Evolutionary conservation across 1,140 invertebrate genomes (phyloP).

Genomic region (Drosophila paulistorum): DNA sequence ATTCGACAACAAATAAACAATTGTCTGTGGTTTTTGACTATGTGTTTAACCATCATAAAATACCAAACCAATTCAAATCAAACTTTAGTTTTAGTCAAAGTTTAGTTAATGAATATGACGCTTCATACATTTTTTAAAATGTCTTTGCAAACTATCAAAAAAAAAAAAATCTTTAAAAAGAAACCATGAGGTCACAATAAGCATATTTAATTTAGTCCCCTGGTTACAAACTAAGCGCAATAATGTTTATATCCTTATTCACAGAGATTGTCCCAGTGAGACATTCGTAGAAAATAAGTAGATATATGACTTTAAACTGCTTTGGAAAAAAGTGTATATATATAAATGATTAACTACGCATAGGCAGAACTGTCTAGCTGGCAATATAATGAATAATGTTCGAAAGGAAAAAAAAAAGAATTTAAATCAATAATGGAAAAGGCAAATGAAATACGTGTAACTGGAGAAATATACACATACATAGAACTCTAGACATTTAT

Average conservation of each 20-base stretch:
- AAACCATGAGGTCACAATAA: too few species aligned
- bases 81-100: too few species aligned
- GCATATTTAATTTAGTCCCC: too few species aligned
- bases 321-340: not conserved
- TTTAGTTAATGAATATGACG: too few species aligned
- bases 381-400: conserved; percentile 48
- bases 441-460: not conserved
- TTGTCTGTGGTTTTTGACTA: too few species aligned
- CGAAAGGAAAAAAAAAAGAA: conserved; percentile 67
- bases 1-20: too few species aligned
- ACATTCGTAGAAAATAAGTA: not conserved
- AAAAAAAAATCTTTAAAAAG: too few species aligned
- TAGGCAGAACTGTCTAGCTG: conserved; percentile 39
- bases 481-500: conserved; percentile 33
- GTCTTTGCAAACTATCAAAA: too few species aligned
- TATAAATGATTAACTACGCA: conserved; percentile 64
- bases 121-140: too few species aligned
- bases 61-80: too few species aligned
- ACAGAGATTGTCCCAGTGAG: not conserved
- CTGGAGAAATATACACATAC: not conserved
- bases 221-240: too few species aligned
- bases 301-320: not conserved
- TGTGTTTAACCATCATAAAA: too few species aligned
- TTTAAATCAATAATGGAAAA: conserved; percentile 70
- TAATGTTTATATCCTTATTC: not conserved